A percentile compares a stretch with the other conserved stretches of the same genome.
Conservation (phyloP, 2,113 vertebrate genomes). For the Copsychus sechellarum region DNA sequence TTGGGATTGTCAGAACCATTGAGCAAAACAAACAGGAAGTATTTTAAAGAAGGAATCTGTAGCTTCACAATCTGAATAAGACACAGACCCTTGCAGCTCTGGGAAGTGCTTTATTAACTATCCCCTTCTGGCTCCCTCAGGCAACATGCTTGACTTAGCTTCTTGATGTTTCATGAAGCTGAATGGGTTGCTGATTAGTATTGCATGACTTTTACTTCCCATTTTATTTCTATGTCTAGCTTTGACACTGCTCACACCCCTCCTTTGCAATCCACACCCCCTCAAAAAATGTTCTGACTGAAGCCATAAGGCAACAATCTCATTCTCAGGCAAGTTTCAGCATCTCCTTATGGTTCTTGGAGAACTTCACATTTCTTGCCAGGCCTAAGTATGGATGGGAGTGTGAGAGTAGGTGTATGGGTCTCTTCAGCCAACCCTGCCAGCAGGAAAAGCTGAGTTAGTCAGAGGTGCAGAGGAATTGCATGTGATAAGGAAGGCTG, state of each 20-base stretch:
- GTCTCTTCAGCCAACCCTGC: conserved; percentile 33
- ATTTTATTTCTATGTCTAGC: conserved; percentile 25
- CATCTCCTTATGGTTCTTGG: conserved; percentile 50
- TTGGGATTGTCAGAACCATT: not conserved
- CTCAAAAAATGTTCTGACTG: conserved; percentile 66
- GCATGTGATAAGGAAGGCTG: not conserved
- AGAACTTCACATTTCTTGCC: conserved; percentile 54
- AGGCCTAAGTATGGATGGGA: conserved; percentile 49
- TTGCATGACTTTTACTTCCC: conserved; percentile 28
- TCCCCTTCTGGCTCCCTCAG: not conserved
- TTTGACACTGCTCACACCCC: not conserved
- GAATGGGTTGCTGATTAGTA: conserved; percentile 32
- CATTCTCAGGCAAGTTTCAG: conserved; percentile 35
- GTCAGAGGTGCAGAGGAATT: conserved; percentile 19
- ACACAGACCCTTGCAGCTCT: not conserved
- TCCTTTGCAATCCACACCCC: conserved; percentile 20
- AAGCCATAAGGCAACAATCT: conserved; percentile 65
- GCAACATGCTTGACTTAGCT: not conserved
- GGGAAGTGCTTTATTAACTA: not conserved
- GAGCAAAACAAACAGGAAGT: not conserved
- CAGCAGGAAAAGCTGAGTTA: conserved; percentile 27
- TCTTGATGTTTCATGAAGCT: not conserved
- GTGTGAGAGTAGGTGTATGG: conserved; percentile 50
- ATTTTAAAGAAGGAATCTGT: not conserved
- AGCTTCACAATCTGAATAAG: not conserved